Conservation (phyloP, 2,113 vertebrate genomes). For the Cheirogaleus medius region DNA sequence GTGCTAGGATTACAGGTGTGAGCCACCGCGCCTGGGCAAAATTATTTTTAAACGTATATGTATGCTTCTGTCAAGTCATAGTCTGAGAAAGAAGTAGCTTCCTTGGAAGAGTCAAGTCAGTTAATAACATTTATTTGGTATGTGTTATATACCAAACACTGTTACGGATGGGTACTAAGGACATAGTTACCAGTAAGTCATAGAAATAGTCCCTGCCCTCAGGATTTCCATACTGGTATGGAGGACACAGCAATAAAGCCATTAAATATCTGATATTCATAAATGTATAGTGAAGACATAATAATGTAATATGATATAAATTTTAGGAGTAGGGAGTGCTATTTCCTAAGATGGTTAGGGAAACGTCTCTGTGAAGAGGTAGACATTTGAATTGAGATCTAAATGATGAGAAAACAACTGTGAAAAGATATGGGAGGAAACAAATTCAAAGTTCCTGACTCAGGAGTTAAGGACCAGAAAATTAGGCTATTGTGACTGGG, state of each 20-base stretch:
- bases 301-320: neutral
- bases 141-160: neutral
- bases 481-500: neutral
- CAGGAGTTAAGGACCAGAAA: neutral
- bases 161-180: neutral
- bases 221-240: neutral
- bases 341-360: neutral
- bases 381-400: neutral
- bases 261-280: neutral
- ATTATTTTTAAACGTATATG: conserved; percentile 17
- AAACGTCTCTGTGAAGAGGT: neutral
- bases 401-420: neutral
- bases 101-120: neutral
- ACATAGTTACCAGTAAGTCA: neutral
- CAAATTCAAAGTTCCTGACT: neutral
- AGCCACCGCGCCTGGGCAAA: no score
- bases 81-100: neutral
- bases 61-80: neutral
- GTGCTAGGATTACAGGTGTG: no score
- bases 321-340: neutral
- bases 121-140: conserved; percentile 3
- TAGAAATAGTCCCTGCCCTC: neutral
- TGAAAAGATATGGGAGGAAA: neutral
- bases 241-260: neutral
- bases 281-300: neutral